Evolutionary conservation across 2,113 vertebrate species (phyloP).

Genomic region (Alosa alosa): DNA sequence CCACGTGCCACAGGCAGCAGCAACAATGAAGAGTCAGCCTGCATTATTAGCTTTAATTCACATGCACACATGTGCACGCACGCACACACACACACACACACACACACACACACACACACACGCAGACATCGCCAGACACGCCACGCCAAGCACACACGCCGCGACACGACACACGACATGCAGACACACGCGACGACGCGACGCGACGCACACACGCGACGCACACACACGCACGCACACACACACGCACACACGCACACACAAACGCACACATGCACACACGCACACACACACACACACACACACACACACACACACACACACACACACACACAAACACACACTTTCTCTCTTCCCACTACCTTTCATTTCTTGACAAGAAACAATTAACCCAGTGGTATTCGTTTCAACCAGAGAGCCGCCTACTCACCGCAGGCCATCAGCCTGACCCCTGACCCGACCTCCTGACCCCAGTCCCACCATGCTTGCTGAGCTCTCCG

Average conservation of each 20-base stretch:
- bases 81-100: not conserved
- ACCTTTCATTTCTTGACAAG: not conserved
- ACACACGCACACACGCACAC: not conserved
- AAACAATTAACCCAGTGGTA: conserved; percentile 2
- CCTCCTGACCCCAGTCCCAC: not conserved
- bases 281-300: not conserved
- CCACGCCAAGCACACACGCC: not conserved
- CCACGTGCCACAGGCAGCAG: conserved; percentile 4
- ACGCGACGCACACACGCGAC: not conserved
- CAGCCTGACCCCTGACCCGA: not conserved
- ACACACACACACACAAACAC: not conserved
- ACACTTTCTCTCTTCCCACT: not conserved
- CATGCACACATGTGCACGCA: not conserved
- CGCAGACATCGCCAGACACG: too few relatives aligned
- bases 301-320: not conserved
- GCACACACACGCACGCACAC: not conserved
- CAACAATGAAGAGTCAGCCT: not conserved
- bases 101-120: not conserved
- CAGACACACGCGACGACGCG: too few relatives aligned
- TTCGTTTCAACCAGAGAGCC: not conserved
- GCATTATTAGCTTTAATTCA: not conserved
- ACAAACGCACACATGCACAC: not conserved
- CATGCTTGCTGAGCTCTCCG: not conserved
- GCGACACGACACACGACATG: too few relatives aligned
- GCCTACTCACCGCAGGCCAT: conserved; percentile 9